Evolutionary conservation across 2,113 vertebrate genomes (phyloP).

Genomic region (Erpornis zantholeuca): DNA sequence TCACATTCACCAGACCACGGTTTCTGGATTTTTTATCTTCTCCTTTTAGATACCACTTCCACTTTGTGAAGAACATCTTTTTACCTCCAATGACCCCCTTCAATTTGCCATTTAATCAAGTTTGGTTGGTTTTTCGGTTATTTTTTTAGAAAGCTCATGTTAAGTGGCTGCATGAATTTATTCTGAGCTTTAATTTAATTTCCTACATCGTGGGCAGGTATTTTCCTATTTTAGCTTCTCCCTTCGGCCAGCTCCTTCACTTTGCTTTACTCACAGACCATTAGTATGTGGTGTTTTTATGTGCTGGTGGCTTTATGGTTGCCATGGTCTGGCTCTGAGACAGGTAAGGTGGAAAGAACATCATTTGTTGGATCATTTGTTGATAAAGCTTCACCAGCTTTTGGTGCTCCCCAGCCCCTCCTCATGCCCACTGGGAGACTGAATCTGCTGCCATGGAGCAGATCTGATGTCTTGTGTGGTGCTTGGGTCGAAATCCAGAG

Average conservation of each 20-base stretch:
- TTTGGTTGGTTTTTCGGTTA: neutral
- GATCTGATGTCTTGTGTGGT: rapidly evolving
- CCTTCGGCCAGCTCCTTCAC: neutral
- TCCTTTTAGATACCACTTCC: neutral
- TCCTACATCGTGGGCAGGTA: neutral
- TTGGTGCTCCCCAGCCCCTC: neutral
- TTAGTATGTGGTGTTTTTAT: neutral
- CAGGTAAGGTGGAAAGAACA: neutral
- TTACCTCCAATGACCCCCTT: neutral
- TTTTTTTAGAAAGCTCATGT: neutral
- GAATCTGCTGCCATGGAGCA: neutral
- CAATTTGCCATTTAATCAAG: neutral
- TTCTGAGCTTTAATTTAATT: neutral
- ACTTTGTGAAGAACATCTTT: neutral
- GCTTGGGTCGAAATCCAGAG: neutral
- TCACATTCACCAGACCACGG: neutral
- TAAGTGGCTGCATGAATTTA: neutral
- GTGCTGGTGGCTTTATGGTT: neutral
- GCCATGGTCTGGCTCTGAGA: neutral
- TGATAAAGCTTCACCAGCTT: neutral
- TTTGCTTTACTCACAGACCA: neutral
- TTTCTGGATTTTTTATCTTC: neutral
- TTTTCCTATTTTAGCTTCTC: neutral
- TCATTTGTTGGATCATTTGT: neutral
- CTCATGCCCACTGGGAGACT: rapidly evolving